Conservation (phyloP, 2,888 invertebrate genomes). For the Idaea biselata region DNA sequence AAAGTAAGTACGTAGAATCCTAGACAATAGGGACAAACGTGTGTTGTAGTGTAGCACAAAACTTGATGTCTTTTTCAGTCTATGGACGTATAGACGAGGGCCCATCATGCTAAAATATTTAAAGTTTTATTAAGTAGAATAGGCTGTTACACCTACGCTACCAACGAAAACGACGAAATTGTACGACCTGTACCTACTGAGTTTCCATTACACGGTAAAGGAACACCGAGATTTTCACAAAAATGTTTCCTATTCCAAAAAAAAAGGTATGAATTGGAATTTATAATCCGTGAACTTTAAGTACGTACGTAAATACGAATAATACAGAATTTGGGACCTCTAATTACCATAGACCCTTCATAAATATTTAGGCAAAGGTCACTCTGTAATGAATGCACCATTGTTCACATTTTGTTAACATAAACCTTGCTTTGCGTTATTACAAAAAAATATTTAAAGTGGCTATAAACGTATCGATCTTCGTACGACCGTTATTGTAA, state of each 20-base stretch:
- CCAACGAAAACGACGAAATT: not conserved
- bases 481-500: constrained; percentile 71
- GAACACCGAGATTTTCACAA: constrained; percentile 6
- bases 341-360: constrained; percentile 24
- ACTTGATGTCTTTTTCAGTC: constrained; percentile 17
- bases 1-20: no score
- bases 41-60: no score
- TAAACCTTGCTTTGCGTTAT: not conserved
- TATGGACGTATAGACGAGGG: not conserved
- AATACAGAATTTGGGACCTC: constrained; percentile 14
- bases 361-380: constrained; percentile 28
- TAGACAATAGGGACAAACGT: no score
- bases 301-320: not conserved
- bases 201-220: not conserved
- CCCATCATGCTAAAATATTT: not conserved
- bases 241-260: not conserved
- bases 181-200: not conserved
- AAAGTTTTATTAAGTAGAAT: not conserved
- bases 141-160: not conserved
- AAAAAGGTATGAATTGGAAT: constrained; percentile 1
- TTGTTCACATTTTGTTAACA: constrained; percentile 31
- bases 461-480: constrained; percentile 55
- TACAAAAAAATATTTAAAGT: not conserved
- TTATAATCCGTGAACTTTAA: not conserved
- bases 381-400: constrained; percentile 27